phyloP scores from a whole-genome alignment of 2,888 invertebrate genomes.

The Gisinianus flammeolus region DNA sequence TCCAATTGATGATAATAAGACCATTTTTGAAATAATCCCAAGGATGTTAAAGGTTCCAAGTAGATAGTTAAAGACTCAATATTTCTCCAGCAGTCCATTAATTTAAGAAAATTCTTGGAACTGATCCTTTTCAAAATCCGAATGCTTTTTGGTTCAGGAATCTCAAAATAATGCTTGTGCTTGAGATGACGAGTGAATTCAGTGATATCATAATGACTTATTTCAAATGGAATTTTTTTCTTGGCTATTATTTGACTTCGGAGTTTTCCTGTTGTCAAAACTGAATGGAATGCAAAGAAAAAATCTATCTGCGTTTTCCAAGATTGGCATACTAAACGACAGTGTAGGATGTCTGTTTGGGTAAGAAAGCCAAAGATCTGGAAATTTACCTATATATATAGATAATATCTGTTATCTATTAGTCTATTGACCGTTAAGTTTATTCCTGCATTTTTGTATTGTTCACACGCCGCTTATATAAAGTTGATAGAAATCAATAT shows the following conservation, averaged over 20 bases:
- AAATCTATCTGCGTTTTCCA: slow-evolving; percentile 35
- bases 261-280: slow-evolving; percentile 10
- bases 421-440: too few relatives aligned
- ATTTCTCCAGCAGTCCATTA: slow-evolving; percentile 36
- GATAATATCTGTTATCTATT: neutral
- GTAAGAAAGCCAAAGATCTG: slow-evolving; percentile 26
- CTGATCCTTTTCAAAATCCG: slow-evolving; percentile 29
- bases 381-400: slow-evolving; percentile 19
- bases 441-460: neutral
- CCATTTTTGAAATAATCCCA: slow-evolving; percentile 32
- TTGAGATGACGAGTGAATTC: slow-evolving; percentile 9
- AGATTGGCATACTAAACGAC: slow-evolving; percentile 26
- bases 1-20: slow-evolving; percentile 27
- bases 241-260: neutral
- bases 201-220: slow-evolving; percentile 20
- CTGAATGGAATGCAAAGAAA: slow-evolving; percentile 23
- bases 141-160: slow-evolving; percentile 36
- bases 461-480: neutral
- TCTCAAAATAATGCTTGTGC: slow-evolving; percentile 14
- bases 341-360: slow-evolving; percentile 15
- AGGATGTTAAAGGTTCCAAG: slow-evolving; percentile 14
- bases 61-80: slow-evolving; percentile 21
- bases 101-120: slow-evolving; percentile 29
- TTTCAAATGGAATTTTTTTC: slow-evolving; percentile 11
- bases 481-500: neutral